Percentiles rank a stretch among this genome's conserved stretches.
Conservation (phyloP, 2,113 vertebrate genomes). For the Brachyhypopomus occidentalis region DNA sequence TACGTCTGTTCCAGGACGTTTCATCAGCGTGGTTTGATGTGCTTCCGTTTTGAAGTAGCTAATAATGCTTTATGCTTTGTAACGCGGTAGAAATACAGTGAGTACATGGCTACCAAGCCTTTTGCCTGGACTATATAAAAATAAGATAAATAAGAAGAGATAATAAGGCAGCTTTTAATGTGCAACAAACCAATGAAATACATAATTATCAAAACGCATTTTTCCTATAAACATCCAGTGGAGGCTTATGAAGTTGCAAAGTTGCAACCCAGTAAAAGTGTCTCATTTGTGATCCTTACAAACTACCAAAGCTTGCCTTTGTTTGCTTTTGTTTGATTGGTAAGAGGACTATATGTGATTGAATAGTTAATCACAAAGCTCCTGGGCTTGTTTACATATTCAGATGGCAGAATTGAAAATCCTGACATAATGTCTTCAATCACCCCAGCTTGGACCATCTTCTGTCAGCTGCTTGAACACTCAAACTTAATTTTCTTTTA, state of each 20-base stretch:
- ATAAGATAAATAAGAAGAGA: neutral
- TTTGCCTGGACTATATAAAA: neutral
- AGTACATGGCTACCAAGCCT: neutral
- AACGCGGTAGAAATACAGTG: no score
- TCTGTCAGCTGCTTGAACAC: neutral
- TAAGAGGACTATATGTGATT: neutral
- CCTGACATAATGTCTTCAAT: neutral
- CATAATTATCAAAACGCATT: neutral
- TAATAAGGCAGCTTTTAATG: neutral
- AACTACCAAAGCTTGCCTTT: neutral
- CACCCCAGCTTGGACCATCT: neutral
- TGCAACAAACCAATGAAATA: neutral
- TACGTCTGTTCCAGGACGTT: no score
- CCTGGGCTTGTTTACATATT: neutral
- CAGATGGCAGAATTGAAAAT: neutral
- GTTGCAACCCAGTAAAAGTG: neutral
- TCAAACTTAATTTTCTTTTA: neutral
- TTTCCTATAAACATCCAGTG: neutral
- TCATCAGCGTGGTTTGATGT: no score
- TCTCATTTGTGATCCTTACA: neutral
- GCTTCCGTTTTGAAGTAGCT: no score
- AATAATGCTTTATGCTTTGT: no score
- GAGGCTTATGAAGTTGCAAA: neutral
- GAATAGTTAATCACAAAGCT: neutral
- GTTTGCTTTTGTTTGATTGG: neutral